Evolutionary conservation across 2,797 vertebrate species (phyloP).

Genomic region (Anguilla obscura): DNA sequence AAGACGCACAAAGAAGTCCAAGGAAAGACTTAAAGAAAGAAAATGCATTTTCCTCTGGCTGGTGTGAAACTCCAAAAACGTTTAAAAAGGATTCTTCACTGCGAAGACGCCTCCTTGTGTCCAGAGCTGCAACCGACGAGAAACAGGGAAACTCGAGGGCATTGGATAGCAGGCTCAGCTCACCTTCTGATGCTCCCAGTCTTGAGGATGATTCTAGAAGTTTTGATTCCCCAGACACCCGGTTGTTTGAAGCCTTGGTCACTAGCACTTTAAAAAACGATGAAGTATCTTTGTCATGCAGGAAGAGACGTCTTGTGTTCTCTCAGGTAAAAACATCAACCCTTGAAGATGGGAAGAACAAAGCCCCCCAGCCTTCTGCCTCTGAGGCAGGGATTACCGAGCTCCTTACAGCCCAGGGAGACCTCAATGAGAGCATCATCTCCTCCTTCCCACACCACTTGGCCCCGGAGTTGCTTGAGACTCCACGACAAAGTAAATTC

Average conservation of each 20-base stretch:
- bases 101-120: conserved; percentile 75
- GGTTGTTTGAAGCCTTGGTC: conserved; percentile 61
- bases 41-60: conserved; percentile 50
- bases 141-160: conserved; percentile 55
- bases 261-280: conserved; percentile 72
- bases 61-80: conserved; percentile 88
- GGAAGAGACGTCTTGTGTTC: conserved; percentile 80
- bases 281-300: conserved; percentile 62
- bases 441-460: conserved; percentile 57
- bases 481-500: conserved; percentile 52
- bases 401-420: conserved; percentile 55
- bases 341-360: conserved; percentile 74
- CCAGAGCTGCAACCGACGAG: conserved; percentile 64
- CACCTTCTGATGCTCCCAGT: conserved; percentile 39
- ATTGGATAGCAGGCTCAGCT: conserved; percentile 47
- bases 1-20: conserved; percentile 31
- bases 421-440: conserved; percentile 69
- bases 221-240: conserved; percentile 64
- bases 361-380: conserved; percentile 53
- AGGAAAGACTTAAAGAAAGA: conserved; percentile 51
- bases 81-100: conserved; percentile 68
- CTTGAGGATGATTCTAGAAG: conserved; percentile 57
- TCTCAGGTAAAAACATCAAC: conserved; percentile 88
- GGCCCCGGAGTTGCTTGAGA: conserved; percentile 55
- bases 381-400: conserved; percentile 65